A percentile compares a stretch with the other conserved stretches of the same genome.
These are phyloP conservation scores for Ploceus nigricollis DNA, from an alignment of 2,113 vertebrate genomes.

Conservation along the genomic window DNA sequence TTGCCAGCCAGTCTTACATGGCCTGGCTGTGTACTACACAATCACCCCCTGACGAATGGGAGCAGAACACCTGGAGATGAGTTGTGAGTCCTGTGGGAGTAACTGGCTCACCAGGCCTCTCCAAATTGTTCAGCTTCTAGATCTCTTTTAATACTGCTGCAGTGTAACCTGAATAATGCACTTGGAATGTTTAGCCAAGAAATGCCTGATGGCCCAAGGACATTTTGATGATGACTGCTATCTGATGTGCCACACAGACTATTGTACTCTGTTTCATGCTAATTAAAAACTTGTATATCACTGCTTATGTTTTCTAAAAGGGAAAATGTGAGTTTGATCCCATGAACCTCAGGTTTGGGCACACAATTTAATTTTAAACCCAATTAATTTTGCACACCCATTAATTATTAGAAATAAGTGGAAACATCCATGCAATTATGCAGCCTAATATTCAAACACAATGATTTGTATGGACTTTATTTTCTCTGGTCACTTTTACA, in stretches of 20 bases:
- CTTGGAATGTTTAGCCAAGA: background rate
- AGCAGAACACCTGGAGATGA: background rate
- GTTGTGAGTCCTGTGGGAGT: background rate
- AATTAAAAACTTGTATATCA: background rate
- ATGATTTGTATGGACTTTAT: background rate
- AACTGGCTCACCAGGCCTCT: background rate
- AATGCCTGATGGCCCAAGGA: background rate
- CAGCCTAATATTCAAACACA: background rate
- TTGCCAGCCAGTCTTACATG: background rate
- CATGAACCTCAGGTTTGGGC: background rate
- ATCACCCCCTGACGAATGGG: background rate
- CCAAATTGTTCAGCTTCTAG: background rate
- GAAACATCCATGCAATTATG: background rate
- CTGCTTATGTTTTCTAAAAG: background rate
- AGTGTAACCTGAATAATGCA: background rate
- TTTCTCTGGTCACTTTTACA: background rate
- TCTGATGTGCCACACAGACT: background rate
- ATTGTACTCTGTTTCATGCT: background rate
- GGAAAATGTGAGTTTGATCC: background rate
- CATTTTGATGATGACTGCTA: background rate
- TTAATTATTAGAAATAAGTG: background rate
- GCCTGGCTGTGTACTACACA: background rate
- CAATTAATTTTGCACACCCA: background rate
- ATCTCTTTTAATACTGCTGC: background rate
- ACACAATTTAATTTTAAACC: background rate